Percentiles rank a stretch among this genome's conserved stretches.
phyloP scores from a whole-genome alignment of 2,113 vertebrate species.

The Sinocyclocheilus grahami region DNA sequence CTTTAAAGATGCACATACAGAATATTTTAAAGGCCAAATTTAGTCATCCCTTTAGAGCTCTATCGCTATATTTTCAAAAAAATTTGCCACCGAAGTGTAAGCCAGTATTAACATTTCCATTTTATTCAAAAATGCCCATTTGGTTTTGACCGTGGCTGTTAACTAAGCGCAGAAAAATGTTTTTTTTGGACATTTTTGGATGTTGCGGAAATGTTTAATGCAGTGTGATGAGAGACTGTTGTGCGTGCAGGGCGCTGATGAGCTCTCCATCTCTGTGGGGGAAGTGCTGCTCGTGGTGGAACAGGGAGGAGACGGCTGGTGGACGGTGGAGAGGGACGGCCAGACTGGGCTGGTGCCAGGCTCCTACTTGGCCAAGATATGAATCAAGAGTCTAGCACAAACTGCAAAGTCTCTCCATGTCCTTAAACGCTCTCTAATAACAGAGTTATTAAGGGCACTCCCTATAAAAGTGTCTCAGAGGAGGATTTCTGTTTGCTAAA shows the following conservation, averaged over 20 bases:
- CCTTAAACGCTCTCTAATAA: not conserved
- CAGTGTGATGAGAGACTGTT: not conserved
- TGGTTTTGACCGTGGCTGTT: not conserved
- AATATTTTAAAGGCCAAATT: not conserved
- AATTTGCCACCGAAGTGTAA: too few species aligned
- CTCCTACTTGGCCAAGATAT: conserved; percentile 86
- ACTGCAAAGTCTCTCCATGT: not conserved
- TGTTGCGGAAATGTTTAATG: not conserved
- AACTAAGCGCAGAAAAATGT: not conserved
- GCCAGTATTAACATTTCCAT: not conserved
- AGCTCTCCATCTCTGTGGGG: conserved; percentile 85
- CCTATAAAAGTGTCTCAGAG: not conserved
- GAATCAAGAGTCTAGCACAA: conserved; percentile 45
- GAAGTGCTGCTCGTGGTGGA: conserved; percentile 80
- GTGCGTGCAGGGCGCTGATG: conserved; percentile 77
- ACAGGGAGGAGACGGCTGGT: conserved; percentile 89
- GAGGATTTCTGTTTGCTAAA: not conserved
- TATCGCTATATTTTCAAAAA: too few species aligned
- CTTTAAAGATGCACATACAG: not conserved
- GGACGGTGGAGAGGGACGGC: conserved; percentile 84
- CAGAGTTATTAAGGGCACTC: not conserved
- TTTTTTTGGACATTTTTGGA: not conserved
- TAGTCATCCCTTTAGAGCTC: too few species aligned
- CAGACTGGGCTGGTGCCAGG: conserved; percentile 87
- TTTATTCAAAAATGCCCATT: not conserved